A percentile compares a stretch with the other conserved stretches of the same genome.
These are phyloP conservation scores for Gambusia holbrooki DNA, from an alignment of 2,113 vertebrate species.

Conservation along the genomic window DNA sequence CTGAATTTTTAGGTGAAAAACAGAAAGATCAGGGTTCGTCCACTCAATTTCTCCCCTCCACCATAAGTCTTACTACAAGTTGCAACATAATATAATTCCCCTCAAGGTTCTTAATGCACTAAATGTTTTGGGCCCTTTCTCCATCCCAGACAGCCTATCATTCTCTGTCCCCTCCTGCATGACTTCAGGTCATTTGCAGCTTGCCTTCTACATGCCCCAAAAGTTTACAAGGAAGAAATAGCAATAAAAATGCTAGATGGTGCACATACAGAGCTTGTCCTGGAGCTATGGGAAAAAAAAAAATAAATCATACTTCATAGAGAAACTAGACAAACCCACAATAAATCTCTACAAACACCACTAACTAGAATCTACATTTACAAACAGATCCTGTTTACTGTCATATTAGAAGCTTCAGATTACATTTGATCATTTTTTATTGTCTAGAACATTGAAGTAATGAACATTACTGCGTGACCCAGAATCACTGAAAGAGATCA, in stretches of 20 bases:
- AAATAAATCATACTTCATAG: conserved; percentile 27
- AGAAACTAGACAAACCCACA: conserved; percentile 24
- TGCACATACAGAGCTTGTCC: conserved; percentile 38
- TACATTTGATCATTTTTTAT: background rate
- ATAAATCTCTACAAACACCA: conserved; percentile 21
- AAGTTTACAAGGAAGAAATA: conserved; percentile 47
- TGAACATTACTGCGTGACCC: background rate
- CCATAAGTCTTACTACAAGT: conserved; percentile 51
- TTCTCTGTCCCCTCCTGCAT: conserved; percentile 56
- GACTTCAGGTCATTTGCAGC: conserved; percentile 42
- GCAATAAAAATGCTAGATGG: conserved; percentile 42
- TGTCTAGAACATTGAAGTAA: background rate
- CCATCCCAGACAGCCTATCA: conserved; percentile 49
- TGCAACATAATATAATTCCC: conserved; percentile 51
- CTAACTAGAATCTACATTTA: background rate
- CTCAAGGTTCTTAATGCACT: conserved; percentile 48
- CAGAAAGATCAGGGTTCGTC: background rate
- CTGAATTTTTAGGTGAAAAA: conserved; percentile 1
- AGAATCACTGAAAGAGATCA: conserved; percentile 5
- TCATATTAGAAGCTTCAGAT: background rate
- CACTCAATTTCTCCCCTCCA: conserved; percentile 21
- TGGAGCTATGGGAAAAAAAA: conserved; percentile 19
- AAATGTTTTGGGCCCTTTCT: conserved; percentile 51
- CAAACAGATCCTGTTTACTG: background rate
- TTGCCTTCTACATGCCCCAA: conserved; percentile 56